Conservation (phyloP, 2,113 vertebrate species). For the Propithecus coquereli region DNA sequence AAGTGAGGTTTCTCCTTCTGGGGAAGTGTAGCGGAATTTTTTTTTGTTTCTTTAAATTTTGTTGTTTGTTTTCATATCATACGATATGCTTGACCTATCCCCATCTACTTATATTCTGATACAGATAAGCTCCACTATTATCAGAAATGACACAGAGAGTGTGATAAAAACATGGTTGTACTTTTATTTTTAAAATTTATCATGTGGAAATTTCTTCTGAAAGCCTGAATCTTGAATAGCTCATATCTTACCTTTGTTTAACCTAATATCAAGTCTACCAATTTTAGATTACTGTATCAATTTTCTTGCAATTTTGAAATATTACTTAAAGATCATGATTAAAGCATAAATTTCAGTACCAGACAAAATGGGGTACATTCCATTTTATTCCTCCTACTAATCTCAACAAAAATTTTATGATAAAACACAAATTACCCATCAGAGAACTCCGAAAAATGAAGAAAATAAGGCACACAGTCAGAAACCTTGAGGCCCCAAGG, state of each 20-base stretch:
- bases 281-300: background rate
- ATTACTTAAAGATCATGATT: background rate
- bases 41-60: background rate
- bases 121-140: rapidly evolving
- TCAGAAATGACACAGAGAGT: background rate
- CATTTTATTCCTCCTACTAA: background rate
- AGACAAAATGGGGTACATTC: background rate
- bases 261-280: background rate
- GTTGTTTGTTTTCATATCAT: background rate
- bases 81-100: too few relatives aligned
- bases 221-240: background rate
- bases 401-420: background rate
- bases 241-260: background rate
- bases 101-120: background rate
- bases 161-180: background rate
- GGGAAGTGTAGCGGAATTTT: background rate
- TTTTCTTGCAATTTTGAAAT: background rate
- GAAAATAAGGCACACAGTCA: background rate
- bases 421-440: background rate
- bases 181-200: background rate
- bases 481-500: background rate
- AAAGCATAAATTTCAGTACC: background rate
- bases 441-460: background rate
- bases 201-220: background rate
- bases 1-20: background rate